These are phyloP conservation scores for Poeciliopsis turrubarensis DNA, from an alignment of 2,113 vertebrate species.

Conservation along the genomic window DNA sequence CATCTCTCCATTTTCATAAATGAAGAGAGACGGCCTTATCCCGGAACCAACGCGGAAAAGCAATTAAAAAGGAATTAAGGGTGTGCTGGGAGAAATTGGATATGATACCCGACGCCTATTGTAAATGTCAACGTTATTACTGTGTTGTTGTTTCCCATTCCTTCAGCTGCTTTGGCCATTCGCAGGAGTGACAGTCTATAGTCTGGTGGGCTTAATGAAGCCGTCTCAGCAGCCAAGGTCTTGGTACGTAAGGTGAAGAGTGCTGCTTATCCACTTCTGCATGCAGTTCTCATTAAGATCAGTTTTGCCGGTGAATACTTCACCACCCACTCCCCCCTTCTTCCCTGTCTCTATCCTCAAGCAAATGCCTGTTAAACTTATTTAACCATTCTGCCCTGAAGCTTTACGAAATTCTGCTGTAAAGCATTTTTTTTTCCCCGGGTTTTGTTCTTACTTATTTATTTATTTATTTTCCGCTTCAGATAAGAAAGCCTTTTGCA, in stretches of 20 bases:
- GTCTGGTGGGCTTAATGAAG: constrained; percentile 73
- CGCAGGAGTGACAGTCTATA: constrained; percentile 71
- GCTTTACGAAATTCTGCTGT: constrained; percentile 12
- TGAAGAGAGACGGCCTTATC: constrained; percentile 78
- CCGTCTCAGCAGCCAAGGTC: constrained; percentile 63
- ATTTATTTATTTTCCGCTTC: constrained; percentile 39
- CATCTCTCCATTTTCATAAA: constrained; percentile 68
- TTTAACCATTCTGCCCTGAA: constrained; percentile 48
- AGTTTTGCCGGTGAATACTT: constrained; percentile 35
- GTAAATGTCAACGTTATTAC: constrained; percentile 81
- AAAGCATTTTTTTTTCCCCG: constrained; percentile 3
- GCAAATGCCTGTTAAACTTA: constrained; percentile 53
- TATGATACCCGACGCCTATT: constrained; percentile 76
- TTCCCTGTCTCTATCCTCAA: constrained; percentile 42
- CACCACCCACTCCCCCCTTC: constrained; percentile 21
- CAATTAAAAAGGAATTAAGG: constrained; percentile 82
- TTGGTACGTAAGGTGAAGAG: constrained; percentile 60
- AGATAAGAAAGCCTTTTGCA: constrained; percentile 20
- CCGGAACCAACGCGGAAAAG: constrained; percentile 72
- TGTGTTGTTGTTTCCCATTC: constrained; percentile 76
- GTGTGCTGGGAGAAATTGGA: constrained; percentile 76
- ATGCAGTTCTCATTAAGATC: constrained; percentile 69
- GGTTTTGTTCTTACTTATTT: constrained; percentile 34
- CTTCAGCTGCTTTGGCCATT: constrained; percentile 59
- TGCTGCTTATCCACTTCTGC: constrained; percentile 62